phyloP scores from a whole-genome alignment of 2,888 invertebrate species.

The Onchidella celtica region DNA sequence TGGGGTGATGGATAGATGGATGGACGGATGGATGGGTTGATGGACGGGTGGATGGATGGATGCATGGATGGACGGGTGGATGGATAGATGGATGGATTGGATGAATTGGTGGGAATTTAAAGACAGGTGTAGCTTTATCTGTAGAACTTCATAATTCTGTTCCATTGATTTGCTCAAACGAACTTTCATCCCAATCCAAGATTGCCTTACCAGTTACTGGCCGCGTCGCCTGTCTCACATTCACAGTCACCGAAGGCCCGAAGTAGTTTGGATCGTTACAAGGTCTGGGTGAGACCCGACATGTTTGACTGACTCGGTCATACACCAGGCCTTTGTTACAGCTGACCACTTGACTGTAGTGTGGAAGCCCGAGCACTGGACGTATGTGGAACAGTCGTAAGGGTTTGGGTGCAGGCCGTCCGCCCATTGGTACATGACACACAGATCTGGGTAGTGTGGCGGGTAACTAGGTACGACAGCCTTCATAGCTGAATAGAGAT shows the following conservation, averaged over 20 bases:
- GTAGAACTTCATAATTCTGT: too few relatives aligned
- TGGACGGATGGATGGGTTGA: too few relatives aligned
- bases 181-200: not conserved
- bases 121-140: too few relatives aligned
- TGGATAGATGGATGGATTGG: too few relatives aligned
- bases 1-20: too few relatives aligned
- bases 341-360: not conserved
- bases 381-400: slow-evolving; percentile 6
- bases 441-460: not conserved
- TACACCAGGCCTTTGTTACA: not conserved
- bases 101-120: too few relatives aligned
- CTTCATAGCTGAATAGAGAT: too few relatives aligned
- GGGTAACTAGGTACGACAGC: too few relatives aligned
- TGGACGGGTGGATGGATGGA: too few relatives aligned
- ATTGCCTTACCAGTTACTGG: too few relatives aligned
- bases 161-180: too few relatives aligned
- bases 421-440: not conserved
- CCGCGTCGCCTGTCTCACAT: not conserved
- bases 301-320: not conserved
- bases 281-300: not conserved
- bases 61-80: too few relatives aligned
- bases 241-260: not conserved
- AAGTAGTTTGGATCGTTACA: not conserved
- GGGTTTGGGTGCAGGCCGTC: slow-evolving; percentile 32
- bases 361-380: not conserved